Evolutionary conservation across 1,140 invertebrate species (phyloP).

Genomic region (Bombus affinis): DNA sequence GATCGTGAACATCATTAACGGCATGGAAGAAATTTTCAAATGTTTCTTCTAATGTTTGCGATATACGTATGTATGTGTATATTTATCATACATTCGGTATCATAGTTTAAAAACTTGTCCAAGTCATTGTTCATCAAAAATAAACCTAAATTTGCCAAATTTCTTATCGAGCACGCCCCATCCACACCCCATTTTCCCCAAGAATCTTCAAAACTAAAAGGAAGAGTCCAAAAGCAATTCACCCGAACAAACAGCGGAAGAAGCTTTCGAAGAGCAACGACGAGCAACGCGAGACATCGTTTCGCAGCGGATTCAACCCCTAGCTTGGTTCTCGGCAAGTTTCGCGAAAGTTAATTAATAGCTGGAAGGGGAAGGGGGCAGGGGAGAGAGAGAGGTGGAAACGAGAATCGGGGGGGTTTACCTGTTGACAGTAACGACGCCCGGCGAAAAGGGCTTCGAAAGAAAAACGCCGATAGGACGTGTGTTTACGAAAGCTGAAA

Average conservation of each 20-base stretch:
- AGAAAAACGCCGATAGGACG: constrained; percentile 48
- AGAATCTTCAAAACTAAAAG: not conserved
- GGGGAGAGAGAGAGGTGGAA: too few species aligned
- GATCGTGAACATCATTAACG: too few species aligned
- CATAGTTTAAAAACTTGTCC: too few species aligned
- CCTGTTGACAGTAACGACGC: constrained; percentile 52
- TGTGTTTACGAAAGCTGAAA: constrained; percentile 52
- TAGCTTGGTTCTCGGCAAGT: not conserved
- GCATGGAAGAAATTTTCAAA: too few species aligned
- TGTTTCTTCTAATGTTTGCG: not conserved
- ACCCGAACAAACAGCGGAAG: not conserved
- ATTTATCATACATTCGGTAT: too few species aligned
- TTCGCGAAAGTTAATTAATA: constrained; percentile 49
- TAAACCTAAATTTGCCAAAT: not conserved
- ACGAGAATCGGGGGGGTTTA: constrained; percentile 21
- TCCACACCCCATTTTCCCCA: too few species aligned
- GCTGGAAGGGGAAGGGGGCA: not conserved
- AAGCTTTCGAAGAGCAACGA: not conserved
- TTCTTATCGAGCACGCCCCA: not conserved
- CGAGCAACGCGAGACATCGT: not conserved
- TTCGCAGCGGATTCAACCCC: not conserved
- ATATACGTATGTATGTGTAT: too few species aligned
- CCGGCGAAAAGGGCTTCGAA: constrained; percentile 28
- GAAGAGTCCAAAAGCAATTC: not conserved
- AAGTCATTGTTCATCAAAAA: not conserved